Conservation (phyloP, 2,113 vertebrate genomes). For the Columbina picui region DNA sequence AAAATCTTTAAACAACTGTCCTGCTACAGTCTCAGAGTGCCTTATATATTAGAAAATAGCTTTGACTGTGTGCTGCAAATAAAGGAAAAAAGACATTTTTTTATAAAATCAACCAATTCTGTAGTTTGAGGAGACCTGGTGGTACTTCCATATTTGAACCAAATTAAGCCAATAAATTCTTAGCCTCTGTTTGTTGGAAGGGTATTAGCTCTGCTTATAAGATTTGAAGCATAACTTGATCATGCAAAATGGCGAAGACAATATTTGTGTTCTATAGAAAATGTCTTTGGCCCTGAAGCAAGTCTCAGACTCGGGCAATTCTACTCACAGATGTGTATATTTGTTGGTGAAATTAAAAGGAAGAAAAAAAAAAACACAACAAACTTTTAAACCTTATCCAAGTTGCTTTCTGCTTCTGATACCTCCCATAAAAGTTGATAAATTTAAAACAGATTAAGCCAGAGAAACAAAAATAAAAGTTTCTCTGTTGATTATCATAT, state of each 20-base stretch:
- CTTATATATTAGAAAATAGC: not conserved
- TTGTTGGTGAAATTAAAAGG: too few species aligned
- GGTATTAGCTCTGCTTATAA: not conserved
- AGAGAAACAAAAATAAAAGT: not conserved
- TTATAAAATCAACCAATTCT: not conserved
- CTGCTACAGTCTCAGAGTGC: not conserved
- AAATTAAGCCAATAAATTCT: not conserved
- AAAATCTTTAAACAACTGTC: not conserved
- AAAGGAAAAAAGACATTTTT: not conserved
- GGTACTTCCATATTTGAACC: not conserved
- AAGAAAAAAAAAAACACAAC: too few species aligned
- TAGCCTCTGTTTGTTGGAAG: not conserved
- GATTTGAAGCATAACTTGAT: not conserved
- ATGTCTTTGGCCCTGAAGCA: not conserved
- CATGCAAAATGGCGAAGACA: not conserved
- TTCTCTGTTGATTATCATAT: not conserved
- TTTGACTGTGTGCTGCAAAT: not conserved
- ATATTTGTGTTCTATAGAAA: not conserved
- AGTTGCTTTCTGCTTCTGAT: not conserved
- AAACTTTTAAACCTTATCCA: not conserved
- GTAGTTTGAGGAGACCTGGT: not conserved
- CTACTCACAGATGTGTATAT: not conserved
- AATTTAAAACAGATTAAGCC: not conserved
- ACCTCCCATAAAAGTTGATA: not conserved
- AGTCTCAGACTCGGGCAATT: not conserved